Base-by-base conservation (phyloP, 2,888 invertebrate genomes). In the Apotomis turbidana region DNA sequence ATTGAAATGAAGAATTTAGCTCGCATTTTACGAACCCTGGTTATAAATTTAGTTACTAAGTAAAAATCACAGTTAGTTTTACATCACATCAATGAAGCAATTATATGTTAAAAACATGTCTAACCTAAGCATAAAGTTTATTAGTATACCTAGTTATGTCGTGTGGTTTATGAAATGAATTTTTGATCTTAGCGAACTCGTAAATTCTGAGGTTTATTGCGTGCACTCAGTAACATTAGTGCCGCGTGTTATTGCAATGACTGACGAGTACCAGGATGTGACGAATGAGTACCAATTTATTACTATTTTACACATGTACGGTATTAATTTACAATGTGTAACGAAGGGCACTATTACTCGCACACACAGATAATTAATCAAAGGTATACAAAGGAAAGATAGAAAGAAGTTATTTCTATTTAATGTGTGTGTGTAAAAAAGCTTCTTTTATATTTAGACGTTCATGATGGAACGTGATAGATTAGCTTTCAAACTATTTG, bases 181-280 rank as follows among this genome's bases (percentile, higher is more conserved):
- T 54, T 63, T 63, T 62, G 36, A 62, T 62, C 36, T 36, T 27
- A 46, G 36, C 15, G 4, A 27, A 12, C 49, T 62, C 49, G 36
- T 51, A 51, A 27, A 61, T 61, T 44, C 44, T 12, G 46, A 12
- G 46, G 10, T 13, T 15, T 49, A 61, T 49, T 61, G 49, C 15
- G 10, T 49, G 49, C 12, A 49, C 27, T 49, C 46, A 27, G 49
- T 61, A 61, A 62, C 6, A 1, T 27, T 52, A 46, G 38, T 54
- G 10, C 13, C 5, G 41, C 38, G 15, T 54, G 52, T 63, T 52
- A 63, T 13, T 27, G 36, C 6, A 63, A 41, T 46, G 5, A 15
- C 44, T 54, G 54, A 15, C 44, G 13, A 63, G 54, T 51, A 63
- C 4, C 62, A 41, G 63, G 63, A 52, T 63, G 52, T 63, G n/a